Evolutionary conservation across 2,888 invertebrate species (phyloP).

Genomic region (Caradrina clavipalpis): DNA sequence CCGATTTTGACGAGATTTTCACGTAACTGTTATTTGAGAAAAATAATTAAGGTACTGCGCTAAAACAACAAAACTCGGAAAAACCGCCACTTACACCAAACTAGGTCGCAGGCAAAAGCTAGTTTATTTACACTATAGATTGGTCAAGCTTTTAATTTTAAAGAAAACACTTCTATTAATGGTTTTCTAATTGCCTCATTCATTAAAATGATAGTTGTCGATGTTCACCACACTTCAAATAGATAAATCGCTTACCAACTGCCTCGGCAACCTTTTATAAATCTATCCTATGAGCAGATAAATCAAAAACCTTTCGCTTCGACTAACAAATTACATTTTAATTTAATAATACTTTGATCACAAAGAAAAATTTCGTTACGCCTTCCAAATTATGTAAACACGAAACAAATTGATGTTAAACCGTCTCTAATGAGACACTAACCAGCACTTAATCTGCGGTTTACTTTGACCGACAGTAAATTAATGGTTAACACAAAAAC

Average conservation of each 20-base stretch:
- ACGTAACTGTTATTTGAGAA: too few species aligned
- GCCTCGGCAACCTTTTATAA: constrained; percentile 4
- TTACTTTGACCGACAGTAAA: constrained; percentile 66
- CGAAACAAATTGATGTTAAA: constrained; percentile 43
- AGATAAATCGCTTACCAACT: constrained; percentile 11
- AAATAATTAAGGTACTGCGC: too few species aligned
- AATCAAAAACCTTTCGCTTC: constrained; percentile 12
- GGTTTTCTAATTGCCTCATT: neutral
- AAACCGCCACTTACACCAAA: too few species aligned
- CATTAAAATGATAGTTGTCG: neutral
- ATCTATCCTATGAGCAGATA: neutral
- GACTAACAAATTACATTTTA: constrained; percentile 33
- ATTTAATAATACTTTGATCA: constrained; percentile 14
- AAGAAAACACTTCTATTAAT: too few species aligned
- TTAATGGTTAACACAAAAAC: constrained; percentile 58
- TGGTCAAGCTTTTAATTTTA: too few species aligned
- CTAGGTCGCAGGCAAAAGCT: too few species aligned
- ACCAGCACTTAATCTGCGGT: constrained; percentile 54
- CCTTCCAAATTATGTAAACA: constrained; percentile 40
- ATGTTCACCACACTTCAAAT: neutral
- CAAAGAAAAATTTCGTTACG: constrained; percentile 28
- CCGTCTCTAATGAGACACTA: constrained; percentile 57
- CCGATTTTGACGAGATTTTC: too few species aligned
- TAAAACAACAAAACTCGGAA: too few species aligned
- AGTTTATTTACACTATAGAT: too few species aligned